These are phyloP conservation scores for Peribatodes rhomboidaria DNA, from an alignment of 2,888 invertebrate species.

Conservation along the genomic window DNA sequence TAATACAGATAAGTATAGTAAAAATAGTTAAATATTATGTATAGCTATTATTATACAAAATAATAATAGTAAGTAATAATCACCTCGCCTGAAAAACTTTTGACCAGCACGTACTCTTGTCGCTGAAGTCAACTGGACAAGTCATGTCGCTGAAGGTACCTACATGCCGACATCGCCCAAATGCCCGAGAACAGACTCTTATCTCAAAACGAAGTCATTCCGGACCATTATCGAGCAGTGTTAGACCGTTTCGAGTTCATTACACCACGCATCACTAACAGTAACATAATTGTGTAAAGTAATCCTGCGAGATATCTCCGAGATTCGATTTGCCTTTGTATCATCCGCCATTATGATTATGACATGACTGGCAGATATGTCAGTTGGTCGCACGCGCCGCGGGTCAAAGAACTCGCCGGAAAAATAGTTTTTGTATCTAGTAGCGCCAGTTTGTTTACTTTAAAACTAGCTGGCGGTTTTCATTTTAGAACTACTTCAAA, in stretches of 20 bases:
- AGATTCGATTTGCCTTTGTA: slow-evolving; percentile 80
- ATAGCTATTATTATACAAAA: too few species aligned
- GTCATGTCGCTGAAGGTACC: neutral
- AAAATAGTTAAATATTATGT: too few species aligned
- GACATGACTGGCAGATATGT: slow-evolving; percentile 81
- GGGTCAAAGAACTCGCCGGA: slow-evolving; percentile 69
- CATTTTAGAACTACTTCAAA: slow-evolving; percentile 38
- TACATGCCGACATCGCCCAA: slow-evolving; percentile 27
- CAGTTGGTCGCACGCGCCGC: slow-evolving; percentile 73
- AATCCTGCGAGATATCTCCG: slow-evolving; percentile 80
- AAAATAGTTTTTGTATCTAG: slow-evolving; percentile 62
- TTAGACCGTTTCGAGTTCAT: slow-evolving; percentile 67
- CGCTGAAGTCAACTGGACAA: too few species aligned
- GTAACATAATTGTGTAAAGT: slow-evolving; percentile 82
- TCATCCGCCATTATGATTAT: slow-evolving; percentile 78
- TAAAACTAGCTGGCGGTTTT: slow-evolving; percentile 34
- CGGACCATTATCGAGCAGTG: slow-evolving; percentile 49
- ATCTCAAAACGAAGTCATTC: slow-evolving; percentile 35
- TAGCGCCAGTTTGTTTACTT: slow-evolving; percentile 64
- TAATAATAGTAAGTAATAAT: too few species aligned
- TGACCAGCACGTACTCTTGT: neutral
- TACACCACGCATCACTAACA: slow-evolving; percentile 74
- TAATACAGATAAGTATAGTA: too few species aligned
- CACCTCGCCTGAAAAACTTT: too few species aligned
- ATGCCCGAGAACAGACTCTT: slow-evolving; percentile 30